Base-by-base conservation (phyloP, 92 coral and sea anemone species). In the Actinostola sp. region DNA sequence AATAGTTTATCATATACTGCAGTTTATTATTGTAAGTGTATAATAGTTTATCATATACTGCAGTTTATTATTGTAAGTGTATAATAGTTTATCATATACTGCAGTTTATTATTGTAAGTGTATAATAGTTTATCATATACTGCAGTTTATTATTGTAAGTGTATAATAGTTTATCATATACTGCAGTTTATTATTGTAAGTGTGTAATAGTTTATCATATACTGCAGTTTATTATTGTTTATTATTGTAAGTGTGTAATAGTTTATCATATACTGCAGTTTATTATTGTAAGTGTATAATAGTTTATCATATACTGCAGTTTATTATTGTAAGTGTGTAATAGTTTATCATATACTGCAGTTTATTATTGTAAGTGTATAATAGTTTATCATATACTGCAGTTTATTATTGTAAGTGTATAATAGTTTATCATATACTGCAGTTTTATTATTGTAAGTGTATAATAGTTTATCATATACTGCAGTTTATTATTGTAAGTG, bases 21-120 rank as follows among this genome's bases (percentile, higher is more conserved):
- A n/a, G 45, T 39, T 39, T 7, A 39, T 39, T 14, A 7, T 39
- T 7, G 80, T 74, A 50, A 53, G 33, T 53, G 15, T 26, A 25
- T 14, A 19, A 11, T 21, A 52, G 21, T 2, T 5, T 7, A 53
- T 16, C 3, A 7, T 25, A 53, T 25, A 16, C 28, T 6, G 26
- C 11, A 25, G 59, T 53, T 20, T n/a, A n/a, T n/a, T n/a, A n/a
- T n/a, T n/a, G n/a, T n/a, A n/a, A 48, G 13, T n/a, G 8, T 17
- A 48, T 13, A 4, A 48, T 3, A 13, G 21, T 8, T 48, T 4
- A 13, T 48, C 19, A 8, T 48, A 2, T 4, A 48, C 54, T 48
- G 12, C 3, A n/a, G 45, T 39, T 39, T 7, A 39, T 39, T 14
- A 7, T 39, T 7, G 7, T 7, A 7, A 39, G 45, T 7, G 45